Conservation (phyloP, 2,888 invertebrate species). For the Melinaea marsaeus region DNA sequence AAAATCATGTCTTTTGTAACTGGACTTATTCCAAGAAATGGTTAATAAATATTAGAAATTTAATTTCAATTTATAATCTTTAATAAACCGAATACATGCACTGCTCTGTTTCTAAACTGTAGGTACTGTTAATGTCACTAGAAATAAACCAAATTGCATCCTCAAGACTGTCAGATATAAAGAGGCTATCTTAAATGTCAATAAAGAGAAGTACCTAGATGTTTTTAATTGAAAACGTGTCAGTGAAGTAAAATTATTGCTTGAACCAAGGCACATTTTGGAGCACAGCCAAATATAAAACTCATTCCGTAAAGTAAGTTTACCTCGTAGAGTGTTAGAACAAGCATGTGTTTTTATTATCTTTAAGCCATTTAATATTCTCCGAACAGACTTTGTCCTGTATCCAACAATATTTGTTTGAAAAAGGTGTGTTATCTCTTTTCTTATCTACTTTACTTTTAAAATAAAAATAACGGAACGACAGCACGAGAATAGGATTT, state of each 20-base stretch:
- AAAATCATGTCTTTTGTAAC: no score
- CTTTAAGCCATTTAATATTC: conserved; percentile 3
- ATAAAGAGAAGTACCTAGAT: conserved; percentile 8
- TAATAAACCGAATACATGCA: background rate
- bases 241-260: conserved; percentile 26
- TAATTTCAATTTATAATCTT: background rate
- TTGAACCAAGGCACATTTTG: conserved; percentile 22
- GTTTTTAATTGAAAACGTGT: conserved; percentile 25
- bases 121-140: background rate
- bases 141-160: background rate
- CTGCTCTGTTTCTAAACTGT: background rate
- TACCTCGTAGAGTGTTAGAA: conserved; percentile 7
- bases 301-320: conserved; percentile 19
- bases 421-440: background rate
- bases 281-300: conserved; percentile 26
- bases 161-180: conserved; percentile 1
- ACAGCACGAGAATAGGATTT: no score
- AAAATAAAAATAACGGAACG: no score
- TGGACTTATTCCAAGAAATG: no score
- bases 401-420: background rate
- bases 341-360: conserved; percentile 5
- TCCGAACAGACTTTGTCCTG: background rate
- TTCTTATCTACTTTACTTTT: no score
- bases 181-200: conserved; percentile 4
- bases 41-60: background rate